Conservation (phyloP, 2,797 vertebrate genomes). For the Falco cherrug region DNA sequence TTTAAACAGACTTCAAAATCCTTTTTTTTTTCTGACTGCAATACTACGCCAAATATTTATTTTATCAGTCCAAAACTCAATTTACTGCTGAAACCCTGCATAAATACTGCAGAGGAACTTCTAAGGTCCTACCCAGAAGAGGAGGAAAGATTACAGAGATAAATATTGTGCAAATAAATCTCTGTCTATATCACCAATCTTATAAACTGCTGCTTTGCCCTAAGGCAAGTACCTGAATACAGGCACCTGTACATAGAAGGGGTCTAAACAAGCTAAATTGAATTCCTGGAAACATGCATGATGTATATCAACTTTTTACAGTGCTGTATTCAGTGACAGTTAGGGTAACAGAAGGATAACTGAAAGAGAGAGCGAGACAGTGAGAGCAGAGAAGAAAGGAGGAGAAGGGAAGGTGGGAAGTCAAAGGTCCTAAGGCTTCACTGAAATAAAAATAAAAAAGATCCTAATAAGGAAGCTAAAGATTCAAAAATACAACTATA, state of each 20-base stretch:
- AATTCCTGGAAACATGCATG: neutral
- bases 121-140: neutral
- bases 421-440: neutral
- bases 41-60: constrained; percentile 30
- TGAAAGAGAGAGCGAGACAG: neutral
- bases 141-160: constrained; percentile 13
- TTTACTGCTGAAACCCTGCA: constrained; percentile 31
- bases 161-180: constrained; percentile 32
- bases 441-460: neutral
- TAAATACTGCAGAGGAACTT: constrained; percentile 21
- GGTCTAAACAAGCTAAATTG: neutral
- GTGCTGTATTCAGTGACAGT: neutral
- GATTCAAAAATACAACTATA: neutral
- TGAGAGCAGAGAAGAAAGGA: constrained; percentile 5
- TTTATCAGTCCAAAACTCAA: constrained; percentile 40
- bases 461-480: neutral
- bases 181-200: neutral
- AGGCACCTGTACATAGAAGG: neutral
- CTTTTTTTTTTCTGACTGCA: neutral
- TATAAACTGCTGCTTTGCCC: neutral
- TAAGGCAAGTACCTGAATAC: neutral
- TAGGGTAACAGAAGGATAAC: neutral
- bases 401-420: neutral
- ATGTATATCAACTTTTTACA: neutral
- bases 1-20: constrained; percentile 26